Percentiles rank a stretch among this genome's conserved stretches.
Conservation (phyloP, 2,888 invertebrate genomes). For the Volucella inflata region DNA sequence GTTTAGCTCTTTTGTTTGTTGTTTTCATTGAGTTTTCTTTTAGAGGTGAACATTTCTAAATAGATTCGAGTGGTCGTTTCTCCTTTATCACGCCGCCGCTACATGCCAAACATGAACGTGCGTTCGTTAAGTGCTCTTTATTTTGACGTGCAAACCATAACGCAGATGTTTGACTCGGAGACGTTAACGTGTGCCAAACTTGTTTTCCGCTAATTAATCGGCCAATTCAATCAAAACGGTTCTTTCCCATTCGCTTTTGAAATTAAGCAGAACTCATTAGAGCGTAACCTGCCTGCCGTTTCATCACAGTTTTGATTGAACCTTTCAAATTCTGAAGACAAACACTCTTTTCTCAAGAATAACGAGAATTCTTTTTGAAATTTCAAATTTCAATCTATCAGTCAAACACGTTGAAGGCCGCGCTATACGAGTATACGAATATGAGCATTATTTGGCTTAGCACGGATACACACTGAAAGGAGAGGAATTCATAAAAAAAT, state of each 20-base stretch:
- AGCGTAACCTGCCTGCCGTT: constrained; percentile 27
- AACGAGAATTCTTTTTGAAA: constrained; percentile 18
- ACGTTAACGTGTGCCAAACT: constrained; percentile 1
- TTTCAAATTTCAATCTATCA: constrained; percentile 22
- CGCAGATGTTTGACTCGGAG: not conserved
- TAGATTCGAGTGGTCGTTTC: not conserved
- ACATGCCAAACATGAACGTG: constrained; percentile 7
- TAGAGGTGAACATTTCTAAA: not conserved
- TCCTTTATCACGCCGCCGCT: no score
- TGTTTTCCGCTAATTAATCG: constrained; percentile 25
- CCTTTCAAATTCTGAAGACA: constrained; percentile 8
- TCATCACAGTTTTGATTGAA: constrained; percentile 45
- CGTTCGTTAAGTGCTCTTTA: constrained; percentile 2
- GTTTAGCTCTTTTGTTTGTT: constrained; percentile 18
- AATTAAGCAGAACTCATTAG: constrained; percentile 22
- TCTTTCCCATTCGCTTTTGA: not conserved
- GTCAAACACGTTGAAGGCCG: constrained; percentile 4
- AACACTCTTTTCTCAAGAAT: not conserved
- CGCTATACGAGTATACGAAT: not conserved
- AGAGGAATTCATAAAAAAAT: not conserved
- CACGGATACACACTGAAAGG: not conserved
- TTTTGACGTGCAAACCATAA: constrained; percentile 4
- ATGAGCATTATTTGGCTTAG: not conserved
- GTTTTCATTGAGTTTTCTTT: not conserved
- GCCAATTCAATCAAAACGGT: constrained; percentile 31